Conservation (phyloP, 2,888 invertebrate genomes). For the Heteromurus nitidus region DNA sequence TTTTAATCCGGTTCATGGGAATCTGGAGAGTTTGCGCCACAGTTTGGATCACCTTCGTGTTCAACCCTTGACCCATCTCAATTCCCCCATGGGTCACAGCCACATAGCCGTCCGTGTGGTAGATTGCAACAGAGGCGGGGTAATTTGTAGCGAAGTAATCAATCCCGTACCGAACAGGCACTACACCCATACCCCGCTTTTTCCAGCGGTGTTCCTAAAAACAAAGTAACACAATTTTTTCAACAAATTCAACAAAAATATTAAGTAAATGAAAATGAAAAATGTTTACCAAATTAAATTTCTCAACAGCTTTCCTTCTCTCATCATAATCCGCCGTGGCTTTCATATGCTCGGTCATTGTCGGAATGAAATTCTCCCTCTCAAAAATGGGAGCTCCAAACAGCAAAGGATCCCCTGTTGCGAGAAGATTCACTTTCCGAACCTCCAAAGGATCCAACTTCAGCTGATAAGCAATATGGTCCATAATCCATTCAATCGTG, state of each 20-base stretch:
- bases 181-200: conserved; percentile 81
- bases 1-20: conserved; percentile 75
- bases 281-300: conserved; percentile 73
- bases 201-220: conserved; percentile 85
- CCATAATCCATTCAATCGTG: conserved; percentile 76
- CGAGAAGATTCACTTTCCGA: conserved; percentile 78
- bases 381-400: conserved; percentile 46
- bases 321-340: conserved; percentile 73
- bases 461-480: conserved; percentile 76
- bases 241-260: background rate
- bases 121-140: conserved; percentile 43
- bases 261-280: background rate
- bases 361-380: conserved; percentile 64
- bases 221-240: background rate
- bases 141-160: conserved; percentile 74
- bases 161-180: conserved; percentile 81
- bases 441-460: conserved; percentile 77
- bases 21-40: too few relatives aligned
- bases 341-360: conserved; percentile 74
- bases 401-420: conserved; percentile 44
- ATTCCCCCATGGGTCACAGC: conserved; percentile 75
- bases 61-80: conserved; percentile 77
- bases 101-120: conserved; percentile 54
- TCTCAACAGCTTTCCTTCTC: conserved; percentile 73
- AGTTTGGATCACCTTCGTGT: too few relatives aligned